Base-by-base conservation (phyloP, 64 coral and sea anemone species). In the Stichodactyla helianthus region DNA sequence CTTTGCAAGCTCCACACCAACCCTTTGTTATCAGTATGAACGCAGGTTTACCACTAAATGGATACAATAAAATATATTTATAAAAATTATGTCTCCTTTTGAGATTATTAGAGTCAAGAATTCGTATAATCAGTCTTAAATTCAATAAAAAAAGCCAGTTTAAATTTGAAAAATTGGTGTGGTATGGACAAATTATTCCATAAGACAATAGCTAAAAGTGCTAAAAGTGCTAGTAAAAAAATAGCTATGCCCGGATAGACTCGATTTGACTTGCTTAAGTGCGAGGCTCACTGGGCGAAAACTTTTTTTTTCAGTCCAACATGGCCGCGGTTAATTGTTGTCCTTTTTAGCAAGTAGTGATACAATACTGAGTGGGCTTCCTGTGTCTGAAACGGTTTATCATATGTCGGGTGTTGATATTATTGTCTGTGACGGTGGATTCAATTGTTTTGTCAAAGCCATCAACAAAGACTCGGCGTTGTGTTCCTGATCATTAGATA, bases 1-100 rank as follows among this genome's bases (percentile, higher is more conserved):
- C 84, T 90, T 94, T 89, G 84, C 92, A 94, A 7, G 93, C 62
- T 78, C 93, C 92, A 82, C 95, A 98, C 95, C 95, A 98, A 50
- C 93, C 94, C 77, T 84, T 86, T 83, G 93, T 93, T 23, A 98
- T 82, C 9, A 98, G 71, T 52, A 98, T 70, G 89, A 98, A 92
- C 50, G 94, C 79, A 6, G 95, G 93, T 50, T 98, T 98, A 23
- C 90, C 87, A 5, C 95, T 98, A 79, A 79, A 85, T 26, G 82
- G 54, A 50, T 64, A 58, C 31, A 20, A 51, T 3, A 65, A 65
- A 65, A n/a, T 63, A 63, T 18, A 16, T 44, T 18, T 18, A 16
- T 63, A 18, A 5, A 19, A 15, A 19, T 18, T 19, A 63, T 18
- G 20, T 63, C 18, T 6, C 19, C 17, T 65, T 65, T 65, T 6